A percentile compares a stretch with the other conserved stretches of the same genome.
Evolutionary conservation across 2,113 vertebrate genomes (phyloP).

Genomic region (Psammodynastes pulverulentus): DNA sequence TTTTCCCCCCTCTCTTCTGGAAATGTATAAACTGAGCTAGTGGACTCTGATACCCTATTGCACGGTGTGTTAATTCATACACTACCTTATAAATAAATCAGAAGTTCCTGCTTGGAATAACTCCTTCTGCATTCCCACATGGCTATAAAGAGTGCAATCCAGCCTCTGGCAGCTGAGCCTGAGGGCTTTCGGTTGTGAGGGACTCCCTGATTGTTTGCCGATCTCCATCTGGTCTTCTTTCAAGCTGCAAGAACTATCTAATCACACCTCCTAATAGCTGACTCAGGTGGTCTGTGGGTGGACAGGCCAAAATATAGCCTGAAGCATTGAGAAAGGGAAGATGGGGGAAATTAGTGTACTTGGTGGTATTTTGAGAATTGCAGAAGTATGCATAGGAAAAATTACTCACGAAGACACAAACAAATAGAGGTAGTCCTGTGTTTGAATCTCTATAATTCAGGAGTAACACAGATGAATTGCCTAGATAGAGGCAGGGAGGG

Average conservation of each 20-base stretch:
- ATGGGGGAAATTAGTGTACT: too few relatives aligned
- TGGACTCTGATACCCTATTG: not conserved
- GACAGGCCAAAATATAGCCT: not conserved
- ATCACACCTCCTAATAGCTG: not conserved
- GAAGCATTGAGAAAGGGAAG: not conserved
- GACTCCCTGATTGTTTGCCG: not conserved
- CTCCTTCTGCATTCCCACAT: not conserved
- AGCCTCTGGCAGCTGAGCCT: not conserved
- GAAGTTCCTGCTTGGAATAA: not conserved
- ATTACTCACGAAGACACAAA: not conserved
- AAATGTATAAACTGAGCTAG: not conserved
- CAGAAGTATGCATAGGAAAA: not conserved
- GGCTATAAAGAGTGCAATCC: not conserved
- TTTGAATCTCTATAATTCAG: not conserved
- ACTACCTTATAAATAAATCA: not conserved
- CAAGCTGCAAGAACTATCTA: not conserved
- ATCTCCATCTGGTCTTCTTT: not conserved
- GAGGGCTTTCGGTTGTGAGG: not conserved
- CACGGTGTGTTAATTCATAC: not conserved
- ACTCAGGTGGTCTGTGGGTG: not conserved
- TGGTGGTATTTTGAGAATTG: too few relatives aligned
- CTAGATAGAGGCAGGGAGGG: too few relatives aligned
- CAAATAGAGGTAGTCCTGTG: not conserved
- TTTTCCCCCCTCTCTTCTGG: not conserved
- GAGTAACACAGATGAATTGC: too few relatives aligned